A percentile compares a stretch with the other conserved stretches of the same genome.
These are phyloP conservation scores for Terrapene triunguis DNA, from an alignment of 2,113 vertebrate species.

Conservation along the genomic window DNA sequence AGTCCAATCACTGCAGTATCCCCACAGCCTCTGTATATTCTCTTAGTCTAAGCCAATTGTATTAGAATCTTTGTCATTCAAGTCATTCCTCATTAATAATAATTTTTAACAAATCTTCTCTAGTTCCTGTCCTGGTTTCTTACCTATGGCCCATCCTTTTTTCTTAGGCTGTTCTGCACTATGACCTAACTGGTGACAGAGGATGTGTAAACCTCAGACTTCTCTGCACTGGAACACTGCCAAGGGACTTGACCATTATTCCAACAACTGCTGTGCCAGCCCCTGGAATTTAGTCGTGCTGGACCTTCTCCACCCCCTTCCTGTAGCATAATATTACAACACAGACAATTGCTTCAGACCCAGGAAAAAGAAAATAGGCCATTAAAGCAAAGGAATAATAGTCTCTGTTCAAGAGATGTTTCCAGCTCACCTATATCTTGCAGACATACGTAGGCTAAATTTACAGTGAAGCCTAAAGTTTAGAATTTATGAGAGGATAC, in stretches of 20 bases:
- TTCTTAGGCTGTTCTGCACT: constrained; percentile 3
- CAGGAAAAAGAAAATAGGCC: constrained; percentile 28
- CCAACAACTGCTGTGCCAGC: neutral
- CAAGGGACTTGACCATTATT: neutral
- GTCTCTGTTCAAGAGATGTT: neutral
- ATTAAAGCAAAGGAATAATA: neutral
- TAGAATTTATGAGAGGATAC: constrained; percentile 3
- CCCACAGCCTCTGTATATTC: neutral
- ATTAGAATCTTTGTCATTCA: neutral
- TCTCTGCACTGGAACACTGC: neutral
- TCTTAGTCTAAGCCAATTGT: neutral
- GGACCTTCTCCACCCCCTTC: neutral
- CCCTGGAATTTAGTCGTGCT: neutral
- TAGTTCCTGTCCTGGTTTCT: neutral
- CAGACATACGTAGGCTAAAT: neutral
- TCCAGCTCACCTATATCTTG: neutral
- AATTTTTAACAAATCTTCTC: neutral
- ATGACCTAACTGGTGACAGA: neutral
- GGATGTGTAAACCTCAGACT: neutral
- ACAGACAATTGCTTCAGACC: neutral
- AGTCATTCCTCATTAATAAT: neutral
- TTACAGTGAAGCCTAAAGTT: neutral
- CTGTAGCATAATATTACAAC: neutral
- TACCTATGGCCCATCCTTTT: neutral
- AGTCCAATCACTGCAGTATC: neutral